Percentiles rank a stretch among this genome's conserved stretches.
These are phyloP conservation scores for Cydia pomonella DNA, from an alignment of 1,140 invertebrate species.

Conservation along the genomic window DNA sequence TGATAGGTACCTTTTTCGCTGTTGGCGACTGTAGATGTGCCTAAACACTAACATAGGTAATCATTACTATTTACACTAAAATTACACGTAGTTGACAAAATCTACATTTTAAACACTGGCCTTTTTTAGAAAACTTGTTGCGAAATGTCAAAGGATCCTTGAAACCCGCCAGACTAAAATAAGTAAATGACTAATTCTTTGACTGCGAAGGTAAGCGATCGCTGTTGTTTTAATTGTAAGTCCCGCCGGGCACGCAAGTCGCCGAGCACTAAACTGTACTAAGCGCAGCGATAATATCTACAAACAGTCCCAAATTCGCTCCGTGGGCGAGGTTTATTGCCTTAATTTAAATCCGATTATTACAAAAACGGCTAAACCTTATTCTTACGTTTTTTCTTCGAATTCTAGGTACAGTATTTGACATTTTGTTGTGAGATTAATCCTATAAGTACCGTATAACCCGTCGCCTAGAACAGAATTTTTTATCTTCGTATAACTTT, in stretches of 20 bases:
- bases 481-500: no score
- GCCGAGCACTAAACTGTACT: slow-evolving; percentile 53
- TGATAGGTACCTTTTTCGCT: no score
- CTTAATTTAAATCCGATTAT: slow-evolving; percentile 58
- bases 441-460: not conserved
- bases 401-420: slow-evolving; percentile 41
- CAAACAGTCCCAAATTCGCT: slow-evolving; percentile 53
- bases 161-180: slow-evolving; percentile 20
- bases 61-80: no score
- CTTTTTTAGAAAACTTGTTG: not conserved
- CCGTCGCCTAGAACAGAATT: no score
- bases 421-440: slow-evolving; percentile 36
- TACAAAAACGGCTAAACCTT: slow-evolving; percentile 36
- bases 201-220: not conserved
- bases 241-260: slow-evolving; percentile 55
- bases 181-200: slow-evolving; percentile 25
- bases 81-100: no score
- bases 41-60: no score
- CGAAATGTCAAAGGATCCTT: not conserved
- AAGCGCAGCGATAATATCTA: slow-evolving; percentile 55
- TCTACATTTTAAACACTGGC: no score
- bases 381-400: slow-evolving; percentile 25
- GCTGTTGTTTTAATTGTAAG: slow-evolving; percentile 50
- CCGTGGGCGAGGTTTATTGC: slow-evolving; percentile 61
- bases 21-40: no score